A percentile compares a stretch with the other conserved stretches of the same genome.
phyloP scores from a whole-genome alignment of 2,888 invertebrate genomes.

The Coleophora flavipennella region DNA sequence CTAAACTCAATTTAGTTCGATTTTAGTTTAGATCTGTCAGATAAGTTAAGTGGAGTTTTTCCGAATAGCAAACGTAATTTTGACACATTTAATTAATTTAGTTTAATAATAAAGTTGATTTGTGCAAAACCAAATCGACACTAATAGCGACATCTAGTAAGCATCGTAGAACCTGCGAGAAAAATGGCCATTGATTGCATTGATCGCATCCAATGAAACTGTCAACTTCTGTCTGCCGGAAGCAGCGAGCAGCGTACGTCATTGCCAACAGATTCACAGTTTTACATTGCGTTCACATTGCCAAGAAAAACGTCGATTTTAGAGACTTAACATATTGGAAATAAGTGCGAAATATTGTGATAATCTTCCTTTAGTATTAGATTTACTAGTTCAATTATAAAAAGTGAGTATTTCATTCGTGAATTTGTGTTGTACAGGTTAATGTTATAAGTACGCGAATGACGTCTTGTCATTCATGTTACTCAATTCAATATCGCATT shows the following conservation, averaged over 20 bases:
- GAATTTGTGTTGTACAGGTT: conserved; percentile 27
- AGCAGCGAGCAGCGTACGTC: conserved; percentile 64
- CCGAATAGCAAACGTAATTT: no score
- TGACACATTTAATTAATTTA: no score
- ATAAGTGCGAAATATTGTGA: conserved; percentile 63
- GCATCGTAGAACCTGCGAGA: no score
- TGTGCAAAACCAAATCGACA: no score
- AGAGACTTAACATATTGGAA: conserved; percentile 54
- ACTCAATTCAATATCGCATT: conserved; percentile 58
- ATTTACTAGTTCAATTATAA: conserved; percentile 62
- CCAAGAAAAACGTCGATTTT: conserved; percentile 52
- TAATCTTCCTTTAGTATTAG: conserved; percentile 61
- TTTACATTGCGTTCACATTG: conserved; percentile 42
- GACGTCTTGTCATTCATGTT: conserved; percentile 63
- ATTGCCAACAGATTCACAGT: conserved; percentile 65
- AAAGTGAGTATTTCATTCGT: conserved; percentile 54
- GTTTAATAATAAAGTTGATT: no score
- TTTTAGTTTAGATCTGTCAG: no score
- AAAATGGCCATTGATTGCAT: no score
- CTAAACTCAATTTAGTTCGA: no score
- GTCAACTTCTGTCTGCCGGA: conserved; percentile 65
- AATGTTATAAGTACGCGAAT: conserved; percentile 49
- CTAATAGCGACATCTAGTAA: no score
- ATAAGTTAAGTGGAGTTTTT: no score
- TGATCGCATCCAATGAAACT: conserved; percentile 24